Conservation (phyloP, 2,888 invertebrate genomes). For the Aporophyla nigra region DNA sequence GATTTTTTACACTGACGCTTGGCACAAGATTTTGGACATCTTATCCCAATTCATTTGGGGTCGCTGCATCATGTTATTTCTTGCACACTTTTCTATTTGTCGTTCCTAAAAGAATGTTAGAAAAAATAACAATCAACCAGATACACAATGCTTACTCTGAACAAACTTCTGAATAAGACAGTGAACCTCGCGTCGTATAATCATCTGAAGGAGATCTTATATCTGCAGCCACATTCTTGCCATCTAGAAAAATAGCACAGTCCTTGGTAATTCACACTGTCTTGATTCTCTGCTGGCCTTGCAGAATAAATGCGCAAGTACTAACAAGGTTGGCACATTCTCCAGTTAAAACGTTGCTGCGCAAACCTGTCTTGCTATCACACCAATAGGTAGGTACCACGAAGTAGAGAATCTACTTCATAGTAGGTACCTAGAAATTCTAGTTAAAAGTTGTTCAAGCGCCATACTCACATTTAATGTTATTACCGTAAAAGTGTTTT, state of each 20-base stretch:
- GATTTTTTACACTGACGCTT: too few species aligned
- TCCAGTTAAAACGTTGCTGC: background rate
- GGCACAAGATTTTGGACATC: too few species aligned
- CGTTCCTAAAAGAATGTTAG: too few species aligned
- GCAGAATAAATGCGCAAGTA: constrained; percentile 46
- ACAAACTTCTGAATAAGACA: background rate
- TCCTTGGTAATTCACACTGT: constrained; percentile 39
- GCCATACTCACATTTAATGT: constrained; percentile 17
- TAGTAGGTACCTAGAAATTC: background rate
- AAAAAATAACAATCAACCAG: background rate
- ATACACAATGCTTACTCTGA: background rate
- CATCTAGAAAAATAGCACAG: constrained; percentile 24
- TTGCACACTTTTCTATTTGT: background rate
- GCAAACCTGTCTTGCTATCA: background rate
- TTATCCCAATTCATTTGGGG: too few species aligned
- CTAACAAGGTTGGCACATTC: constrained; percentile 34
- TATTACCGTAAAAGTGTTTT: constrained; percentile 19
- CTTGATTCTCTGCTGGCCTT: constrained; percentile 38
- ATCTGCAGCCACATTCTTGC: background rate
- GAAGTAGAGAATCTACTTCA: background rate
- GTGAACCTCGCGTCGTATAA: background rate
- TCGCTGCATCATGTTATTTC: too few species aligned
- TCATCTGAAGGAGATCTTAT: constrained; percentile 1
- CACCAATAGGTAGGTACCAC: background rate
- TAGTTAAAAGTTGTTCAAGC: constrained; percentile 15